These are phyloP conservation scores for Amorpha juglandis DNA, from an alignment of 2,888 invertebrate genomes.

Conservation along the genomic window DNA sequence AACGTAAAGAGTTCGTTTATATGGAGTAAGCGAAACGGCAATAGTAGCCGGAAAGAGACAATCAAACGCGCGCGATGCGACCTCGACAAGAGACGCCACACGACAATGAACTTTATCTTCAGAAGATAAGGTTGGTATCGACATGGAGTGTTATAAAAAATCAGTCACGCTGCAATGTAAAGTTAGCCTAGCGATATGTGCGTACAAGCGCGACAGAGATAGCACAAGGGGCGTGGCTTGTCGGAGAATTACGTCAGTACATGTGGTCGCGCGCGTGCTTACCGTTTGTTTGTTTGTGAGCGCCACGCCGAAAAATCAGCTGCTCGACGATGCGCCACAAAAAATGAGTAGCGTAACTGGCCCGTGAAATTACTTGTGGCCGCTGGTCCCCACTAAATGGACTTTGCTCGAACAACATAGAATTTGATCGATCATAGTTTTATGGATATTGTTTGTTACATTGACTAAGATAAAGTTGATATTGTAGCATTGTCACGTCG, in stretches of 20 bases:
- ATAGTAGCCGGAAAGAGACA: slow-evolving; percentile 53
- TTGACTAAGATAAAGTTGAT: neutral
- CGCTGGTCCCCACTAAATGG: neutral
- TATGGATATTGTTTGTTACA: no score
- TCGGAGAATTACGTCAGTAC: slow-evolving; percentile 68
- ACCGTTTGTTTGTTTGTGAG: slow-evolving; percentile 64
- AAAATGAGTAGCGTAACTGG: slow-evolving; percentile 51
- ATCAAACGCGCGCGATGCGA: slow-evolving; percentile 41
- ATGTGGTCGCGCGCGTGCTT: slow-evolving; percentile 70
- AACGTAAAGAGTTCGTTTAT: slow-evolving; percentile 50
- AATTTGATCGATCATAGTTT: neutral
- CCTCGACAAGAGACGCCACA: slow-evolving; percentile 38
- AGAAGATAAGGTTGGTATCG: slow-evolving; percentile 44
- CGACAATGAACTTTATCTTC: slow-evolving; percentile 50
- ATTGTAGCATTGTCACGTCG: neutral
- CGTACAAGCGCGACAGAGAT: slow-evolving; percentile 55
- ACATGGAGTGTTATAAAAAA: slow-evolving; percentile 37
- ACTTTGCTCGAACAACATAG: neutral
- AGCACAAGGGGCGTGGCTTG: slow-evolving; percentile 61
- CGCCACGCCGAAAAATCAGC: slow-evolving; percentile 79
- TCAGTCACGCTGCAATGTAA: slow-evolving; percentile 65
- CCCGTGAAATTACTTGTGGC: slow-evolving; percentile 36
- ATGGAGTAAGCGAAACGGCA: slow-evolving; percentile 50
- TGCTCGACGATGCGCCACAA: slow-evolving; percentile 57
- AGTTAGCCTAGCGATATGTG: slow-evolving; percentile 53